phyloP scores from a whole-genome alignment of 1,140 invertebrate genomes.

The Aporrectodea caliginosa region DNA sequence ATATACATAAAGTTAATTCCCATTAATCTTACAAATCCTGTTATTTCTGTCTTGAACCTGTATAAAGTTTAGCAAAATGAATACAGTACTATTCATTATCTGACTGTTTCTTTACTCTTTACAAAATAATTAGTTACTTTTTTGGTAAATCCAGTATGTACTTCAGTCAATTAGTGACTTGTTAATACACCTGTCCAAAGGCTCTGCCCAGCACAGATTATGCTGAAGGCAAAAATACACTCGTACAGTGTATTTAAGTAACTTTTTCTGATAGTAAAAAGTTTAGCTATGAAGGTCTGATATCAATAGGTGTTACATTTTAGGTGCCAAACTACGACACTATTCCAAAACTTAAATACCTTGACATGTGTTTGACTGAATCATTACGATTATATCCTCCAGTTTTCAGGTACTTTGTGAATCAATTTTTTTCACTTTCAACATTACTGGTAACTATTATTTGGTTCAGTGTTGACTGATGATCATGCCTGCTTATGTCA shows the following conservation, averaged over 20 bases:
- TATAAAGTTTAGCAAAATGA: too few species aligned
- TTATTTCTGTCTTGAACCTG: too few species aligned
- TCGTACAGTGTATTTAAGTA: not conserved
- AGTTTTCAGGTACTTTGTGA: conserved; percentile 32
- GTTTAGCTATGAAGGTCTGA: not conserved
- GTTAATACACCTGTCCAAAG: too few species aligned
- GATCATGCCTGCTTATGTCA: too few species aligned
- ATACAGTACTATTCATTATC: too few species aligned
- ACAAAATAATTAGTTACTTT: too few species aligned
- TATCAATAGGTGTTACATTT: conserved; percentile 18
- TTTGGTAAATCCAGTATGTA: too few species aligned
- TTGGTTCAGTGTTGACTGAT: too few species aligned
- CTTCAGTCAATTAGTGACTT: too few species aligned
- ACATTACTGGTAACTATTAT: too few species aligned
- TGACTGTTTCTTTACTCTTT: too few species aligned
- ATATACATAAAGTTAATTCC: not conserved
- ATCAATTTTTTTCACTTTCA: not conserved
- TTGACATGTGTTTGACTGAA: conserved; percentile 52
- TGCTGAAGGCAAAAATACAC: not conserved
- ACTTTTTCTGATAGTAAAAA: not conserved
- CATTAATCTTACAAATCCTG: too few species aligned
- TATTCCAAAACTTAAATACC: conserved; percentile 44
- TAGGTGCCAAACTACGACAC: conserved; percentile 46
- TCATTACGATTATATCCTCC: conserved; percentile 51
- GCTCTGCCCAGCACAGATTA: not conserved